Conservation (phyloP, 2,888 invertebrate genomes). For the Drepana falcataria region DNA sequence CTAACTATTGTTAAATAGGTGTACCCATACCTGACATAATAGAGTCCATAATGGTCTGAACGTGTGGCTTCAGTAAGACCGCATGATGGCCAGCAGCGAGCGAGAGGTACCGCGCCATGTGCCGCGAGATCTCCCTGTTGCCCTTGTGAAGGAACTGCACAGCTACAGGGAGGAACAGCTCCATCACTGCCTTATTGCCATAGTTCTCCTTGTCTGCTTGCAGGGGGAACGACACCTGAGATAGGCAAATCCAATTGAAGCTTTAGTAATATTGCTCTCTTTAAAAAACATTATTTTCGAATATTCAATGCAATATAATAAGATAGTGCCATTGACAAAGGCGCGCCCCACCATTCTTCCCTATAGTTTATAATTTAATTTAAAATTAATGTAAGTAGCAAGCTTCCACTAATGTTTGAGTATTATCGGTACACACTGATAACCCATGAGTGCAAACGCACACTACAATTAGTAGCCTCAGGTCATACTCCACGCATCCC, state of each 20-base stretch:
- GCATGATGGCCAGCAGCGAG: constrained; percentile 95
- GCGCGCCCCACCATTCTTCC: no score
- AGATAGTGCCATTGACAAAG: no score
- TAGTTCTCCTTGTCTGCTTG: constrained; percentile 76
- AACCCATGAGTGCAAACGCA: no score
- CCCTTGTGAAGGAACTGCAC: constrained; percentile 94
- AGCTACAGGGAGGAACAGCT: constrained; percentile 91
- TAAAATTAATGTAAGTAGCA: no score
- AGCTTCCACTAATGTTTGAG: no score
- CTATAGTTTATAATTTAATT: no score
- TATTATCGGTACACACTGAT: no score
- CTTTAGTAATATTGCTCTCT: no score
- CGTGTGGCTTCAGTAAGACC: constrained; percentile 89
- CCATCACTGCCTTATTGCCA: constrained; percentile 84
- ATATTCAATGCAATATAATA: no score
- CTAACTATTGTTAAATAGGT: not conserved
- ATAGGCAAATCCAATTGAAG: constrained; percentile 2
- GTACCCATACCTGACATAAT: constrained; percentile 85
- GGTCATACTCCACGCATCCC: no score
- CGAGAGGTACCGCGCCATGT: constrained; percentile 94
- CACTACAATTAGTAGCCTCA: no score
- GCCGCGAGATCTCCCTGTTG: constrained; percentile 92
- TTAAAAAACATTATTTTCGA: no score
- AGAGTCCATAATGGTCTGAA: constrained; percentile 93
- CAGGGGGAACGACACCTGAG: constrained; percentile 67